Evolutionary conservation across 2,888 invertebrate genomes (phyloP).

Genomic region (Stenodema calcarata): DNA sequence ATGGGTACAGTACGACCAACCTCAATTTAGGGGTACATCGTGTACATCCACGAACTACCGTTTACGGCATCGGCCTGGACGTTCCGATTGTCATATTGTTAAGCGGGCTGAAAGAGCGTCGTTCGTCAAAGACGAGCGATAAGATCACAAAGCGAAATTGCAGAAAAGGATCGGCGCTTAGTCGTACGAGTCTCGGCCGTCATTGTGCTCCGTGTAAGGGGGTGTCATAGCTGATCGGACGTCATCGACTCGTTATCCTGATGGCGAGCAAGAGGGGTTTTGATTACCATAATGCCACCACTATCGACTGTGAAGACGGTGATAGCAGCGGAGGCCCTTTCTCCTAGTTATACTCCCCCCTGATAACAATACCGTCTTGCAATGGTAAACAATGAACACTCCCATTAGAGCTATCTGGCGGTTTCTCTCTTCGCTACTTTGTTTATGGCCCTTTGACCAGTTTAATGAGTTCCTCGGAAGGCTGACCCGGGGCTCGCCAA

Average conservation of each 20-base stretch:
- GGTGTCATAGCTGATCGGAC: conserved; percentile 36
- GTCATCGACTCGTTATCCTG: conserved; percentile 33
- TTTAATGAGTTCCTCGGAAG: conserved; percentile 35
- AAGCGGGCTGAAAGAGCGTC: background rate
- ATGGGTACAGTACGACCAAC: background rate
- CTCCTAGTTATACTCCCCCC: conserved; percentile 35
- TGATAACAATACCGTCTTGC: conserved; percentile 25
- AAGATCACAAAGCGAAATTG: conserved; percentile 22
- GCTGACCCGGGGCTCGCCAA: background rate
- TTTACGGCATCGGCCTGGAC: background rate
- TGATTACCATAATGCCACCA: conserved; percentile 32
- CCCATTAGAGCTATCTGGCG: conserved; percentile 41
- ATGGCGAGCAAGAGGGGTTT: background rate
- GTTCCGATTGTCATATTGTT: background rate
- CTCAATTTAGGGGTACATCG: background rate
- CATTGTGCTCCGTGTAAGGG: conserved; percentile 31
- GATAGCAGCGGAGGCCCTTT: conserved; percentile 21
- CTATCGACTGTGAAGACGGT: conserved; percentile 9
- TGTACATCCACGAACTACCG: background rate
- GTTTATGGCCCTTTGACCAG: conserved; percentile 37
- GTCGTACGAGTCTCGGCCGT: background rate
- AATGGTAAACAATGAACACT: conserved; percentile 42
- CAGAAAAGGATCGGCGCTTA: background rate
- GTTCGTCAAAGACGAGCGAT: background rate
- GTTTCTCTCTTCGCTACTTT: background rate